Evolutionary conservation across 2,113 vertebrate species (phyloP), one percentile per base, ranked within the genome.

Genomic region (Coryphaenoides rupestris): DNA sequence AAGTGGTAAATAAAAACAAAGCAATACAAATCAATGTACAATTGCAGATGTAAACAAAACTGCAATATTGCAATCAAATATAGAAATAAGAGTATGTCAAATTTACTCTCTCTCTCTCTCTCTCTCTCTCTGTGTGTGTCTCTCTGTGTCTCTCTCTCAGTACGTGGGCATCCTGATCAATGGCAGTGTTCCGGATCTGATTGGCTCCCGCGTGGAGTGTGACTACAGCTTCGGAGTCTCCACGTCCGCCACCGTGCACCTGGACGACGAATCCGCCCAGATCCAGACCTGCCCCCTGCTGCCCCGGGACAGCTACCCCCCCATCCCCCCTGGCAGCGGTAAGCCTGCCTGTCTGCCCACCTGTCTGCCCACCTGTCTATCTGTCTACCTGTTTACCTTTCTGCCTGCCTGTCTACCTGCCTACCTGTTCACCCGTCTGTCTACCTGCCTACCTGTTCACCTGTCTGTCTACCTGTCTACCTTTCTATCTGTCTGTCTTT

Each of bases 201-300:
- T 84, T 0, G 92, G 91, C 65, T 92, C 93, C 73, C 80, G 85
- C n/a, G 94, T 98, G 82, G 89, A 93, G 45, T 98, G 97, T 64
- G 93, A 95, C 86, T 98, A 94, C 2, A 92, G 93, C 28, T 85
- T 88, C 5, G 83, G 83, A 15, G 78, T 94, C 61, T 83, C 73
- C 53, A 96, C 93, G 0, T 77, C 87, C 58, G 96, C 94, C 68
- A 93, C 90, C 1, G 88, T 95, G 2, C 92, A 93, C 6, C 90
- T 93, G 57, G 86, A 93, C 58, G 80, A 71, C 0, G 91, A 90
- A 55, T 82, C 89, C 0, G 76, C 87, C 65, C 93, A 95, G 53
- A 94, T 96, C 63, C 93, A 95, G 84, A 95, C 95, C 24, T 99
- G 97, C 68, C 91, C 89, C 55, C 91, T 97, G 60, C 90, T 96